Evolutionary conservation across 1,140 invertebrate genomes (phyloP).

Genomic region (Chrysomallon squamiferum): DNA sequence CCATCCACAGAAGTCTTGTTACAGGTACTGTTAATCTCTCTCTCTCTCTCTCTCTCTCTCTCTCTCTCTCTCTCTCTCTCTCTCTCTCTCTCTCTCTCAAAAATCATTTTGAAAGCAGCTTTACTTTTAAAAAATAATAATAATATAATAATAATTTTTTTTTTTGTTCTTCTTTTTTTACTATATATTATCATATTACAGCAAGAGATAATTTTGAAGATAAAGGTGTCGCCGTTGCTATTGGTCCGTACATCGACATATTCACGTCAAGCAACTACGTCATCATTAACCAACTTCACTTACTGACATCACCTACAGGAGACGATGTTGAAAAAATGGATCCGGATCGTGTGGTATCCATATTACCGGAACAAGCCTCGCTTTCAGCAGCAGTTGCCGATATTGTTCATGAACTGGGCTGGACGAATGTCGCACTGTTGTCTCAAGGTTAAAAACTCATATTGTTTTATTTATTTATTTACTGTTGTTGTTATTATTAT

Average conservation of each 20-base stretch:
- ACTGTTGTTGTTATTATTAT: too few species aligned
- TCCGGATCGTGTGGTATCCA: conserved; percentile 33
- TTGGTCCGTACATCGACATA: conserved; percentile 54
- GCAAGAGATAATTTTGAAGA: conserved; percentile 40
- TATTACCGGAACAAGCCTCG: conserved; percentile 24
- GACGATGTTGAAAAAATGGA: conserved; percentile 33
- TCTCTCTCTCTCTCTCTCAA: too few species aligned
- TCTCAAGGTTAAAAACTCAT: conserved; percentile 43
- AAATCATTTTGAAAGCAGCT: too few species aligned
- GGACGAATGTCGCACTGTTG: conserved; percentile 52
- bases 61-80: too few species aligned
- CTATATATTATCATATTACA: conserved; percentile 18
- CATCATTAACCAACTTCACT: conserved; percentile 45
- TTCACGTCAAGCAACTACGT: conserved; percentile 56
- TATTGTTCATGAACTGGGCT: conserved; percentile 34
- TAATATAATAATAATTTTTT: too few species aligned
- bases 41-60: too few species aligned
- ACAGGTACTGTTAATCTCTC: conserved; percentile 20
- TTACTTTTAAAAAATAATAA: too few species aligned
- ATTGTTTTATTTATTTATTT: too few species aligned
- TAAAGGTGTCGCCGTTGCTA: conserved; percentile 34
- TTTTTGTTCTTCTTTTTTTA: too few species aligned
- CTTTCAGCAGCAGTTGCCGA: conserved; percentile 43
- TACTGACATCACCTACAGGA: conserved; percentile 45
- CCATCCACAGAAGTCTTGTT: conserved; percentile 34